Base-by-base conservation (phyloP, 2,797 vertebrate genomes). In the Spheniscus humboldti region DNA sequence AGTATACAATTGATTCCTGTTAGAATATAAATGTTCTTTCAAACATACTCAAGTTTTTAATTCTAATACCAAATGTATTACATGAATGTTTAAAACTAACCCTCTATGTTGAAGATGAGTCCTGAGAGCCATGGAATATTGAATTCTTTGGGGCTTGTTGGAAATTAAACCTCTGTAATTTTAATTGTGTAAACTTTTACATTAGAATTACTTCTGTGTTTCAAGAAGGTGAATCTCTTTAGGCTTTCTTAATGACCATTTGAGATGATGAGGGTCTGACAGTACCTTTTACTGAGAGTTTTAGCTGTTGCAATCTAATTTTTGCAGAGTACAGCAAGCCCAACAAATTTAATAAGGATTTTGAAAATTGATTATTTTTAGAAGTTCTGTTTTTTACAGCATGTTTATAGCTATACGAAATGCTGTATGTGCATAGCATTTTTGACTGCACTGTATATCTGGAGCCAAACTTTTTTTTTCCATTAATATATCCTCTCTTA, bases 161-260 rank as follows among this genome's bases (percentile, higher is more conserved):
- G 86, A 97, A 97, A 97, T 97, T 97, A 98, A 98, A 95, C n/a
- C 77, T 97, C 86, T 92, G 56, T 57, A 94, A 97, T 97, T 97
- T 96, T 97, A 97, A 97, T 93, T 97, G 94, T 97, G 92, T 96
- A 96, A 96, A 96, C 97, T 98, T 95, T 88, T 96, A 94, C 94
- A 91, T 96, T 96, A 94, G 97, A 97, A 97, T 97, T 92, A 96
- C 92, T 98, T 97, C 19, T 92, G 60, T 97, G 94, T 98, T 98
- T 98, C 84, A 56, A 97, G 93, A 94, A 92, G 59, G 90, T 96
- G 79, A 94, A 86, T 88, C 68, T 92, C 85, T 90, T 85, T 47
- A 94, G 72, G 39, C 24, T 72, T 90, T 94, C 41, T 97, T 98
- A 96, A 97, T 97, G 95, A 93, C 82, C 88, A 60, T 97, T 97